Conservation (phyloP, 2,888 invertebrate species). For the Subacronicta megacephala region DNA sequence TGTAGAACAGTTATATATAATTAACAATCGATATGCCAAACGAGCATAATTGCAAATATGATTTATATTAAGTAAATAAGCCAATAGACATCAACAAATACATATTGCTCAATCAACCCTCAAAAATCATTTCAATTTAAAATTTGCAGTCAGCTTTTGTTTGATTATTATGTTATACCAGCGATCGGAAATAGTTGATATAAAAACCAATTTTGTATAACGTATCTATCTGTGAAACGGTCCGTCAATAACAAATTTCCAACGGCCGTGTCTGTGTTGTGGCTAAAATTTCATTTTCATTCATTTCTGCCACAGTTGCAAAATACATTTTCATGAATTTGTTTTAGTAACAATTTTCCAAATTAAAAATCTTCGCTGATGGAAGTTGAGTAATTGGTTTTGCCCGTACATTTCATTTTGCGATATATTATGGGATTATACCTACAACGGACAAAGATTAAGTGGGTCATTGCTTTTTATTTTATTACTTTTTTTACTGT, state of each 20-base stretch:
- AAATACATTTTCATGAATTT: conserved; percentile 51
- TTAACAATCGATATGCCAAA: not conserved
- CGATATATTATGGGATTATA: conserved; percentile 29
- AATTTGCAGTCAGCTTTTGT: conserved; percentile 32
- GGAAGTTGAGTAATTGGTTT: conserved; percentile 50
- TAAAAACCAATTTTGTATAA: conserved; percentile 58
- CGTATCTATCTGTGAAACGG: conserved; percentile 48
- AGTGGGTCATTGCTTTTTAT: conserved; percentile 41
- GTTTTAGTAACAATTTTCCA: conserved; percentile 53
- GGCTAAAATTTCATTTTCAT: conserved; percentile 64
- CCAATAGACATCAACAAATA: not conserved
- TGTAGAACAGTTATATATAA: too few relatives aligned
- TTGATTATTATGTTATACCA: conserved; percentile 16
- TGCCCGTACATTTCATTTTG: conserved; percentile 21
- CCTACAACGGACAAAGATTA: conserved; percentile 35
- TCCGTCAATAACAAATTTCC: conserved; percentile 60
- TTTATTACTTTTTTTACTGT: conserved; percentile 25
- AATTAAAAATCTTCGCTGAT: conserved; percentile 58
- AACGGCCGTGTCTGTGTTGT: conserved; percentile 44
- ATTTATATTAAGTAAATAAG: too few relatives aligned
- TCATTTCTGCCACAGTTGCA: conserved; percentile 49
- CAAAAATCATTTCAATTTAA: conserved; percentile 40
- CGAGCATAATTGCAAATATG: conserved; percentile 3
- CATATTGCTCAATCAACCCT: conserved; percentile 21
- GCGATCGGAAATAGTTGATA: conserved; percentile 34